Percentiles rank a stretch among this genome's conserved stretches.
These are phyloP conservation scores for Callorhinus ursinus DNA, from an alignment of 2,113 vertebrate species.

Conservation along the genomic window DNA sequence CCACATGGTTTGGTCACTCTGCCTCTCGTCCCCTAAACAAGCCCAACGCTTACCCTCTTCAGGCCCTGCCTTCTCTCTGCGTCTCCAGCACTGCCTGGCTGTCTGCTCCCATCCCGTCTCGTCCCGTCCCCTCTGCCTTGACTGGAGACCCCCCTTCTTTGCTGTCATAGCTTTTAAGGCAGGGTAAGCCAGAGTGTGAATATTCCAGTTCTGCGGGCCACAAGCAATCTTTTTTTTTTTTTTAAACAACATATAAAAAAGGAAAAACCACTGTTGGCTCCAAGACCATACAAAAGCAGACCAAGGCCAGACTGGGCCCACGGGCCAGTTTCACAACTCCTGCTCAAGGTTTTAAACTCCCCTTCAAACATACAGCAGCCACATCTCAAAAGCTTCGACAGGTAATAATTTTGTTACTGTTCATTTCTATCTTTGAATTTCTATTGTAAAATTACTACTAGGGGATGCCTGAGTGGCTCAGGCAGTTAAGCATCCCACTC, in stretches of 20 bases:
- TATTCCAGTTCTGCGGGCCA: background rate
- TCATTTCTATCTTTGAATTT: background rate
- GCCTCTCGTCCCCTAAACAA: background rate
- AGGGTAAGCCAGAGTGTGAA: background rate
- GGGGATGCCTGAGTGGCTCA: background rate
- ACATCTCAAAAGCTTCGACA: background rate
- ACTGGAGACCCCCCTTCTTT: background rate
- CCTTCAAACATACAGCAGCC: background rate
- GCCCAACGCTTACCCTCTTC: background rate
- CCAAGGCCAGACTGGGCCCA: background rate
- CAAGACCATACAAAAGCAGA: background rate
- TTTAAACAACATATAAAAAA: background rate
- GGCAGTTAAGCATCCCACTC: background rate
- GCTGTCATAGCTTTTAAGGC: background rate
- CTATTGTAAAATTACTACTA: background rate
- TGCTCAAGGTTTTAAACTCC: background rate
- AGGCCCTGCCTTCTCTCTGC: background rate
- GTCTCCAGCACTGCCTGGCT: background rate
- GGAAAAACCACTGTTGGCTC: background rate
- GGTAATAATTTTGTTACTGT: background rate
- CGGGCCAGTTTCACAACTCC: background rate
- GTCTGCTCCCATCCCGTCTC: background rate
- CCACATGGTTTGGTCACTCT: background rate
- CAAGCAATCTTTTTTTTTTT: background rate
- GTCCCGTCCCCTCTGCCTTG: accelerated